These are phyloP conservation scores for Bombus terrestris DNA, from an alignment of 1,140 invertebrate species.

Conservation along the genomic window DNA sequence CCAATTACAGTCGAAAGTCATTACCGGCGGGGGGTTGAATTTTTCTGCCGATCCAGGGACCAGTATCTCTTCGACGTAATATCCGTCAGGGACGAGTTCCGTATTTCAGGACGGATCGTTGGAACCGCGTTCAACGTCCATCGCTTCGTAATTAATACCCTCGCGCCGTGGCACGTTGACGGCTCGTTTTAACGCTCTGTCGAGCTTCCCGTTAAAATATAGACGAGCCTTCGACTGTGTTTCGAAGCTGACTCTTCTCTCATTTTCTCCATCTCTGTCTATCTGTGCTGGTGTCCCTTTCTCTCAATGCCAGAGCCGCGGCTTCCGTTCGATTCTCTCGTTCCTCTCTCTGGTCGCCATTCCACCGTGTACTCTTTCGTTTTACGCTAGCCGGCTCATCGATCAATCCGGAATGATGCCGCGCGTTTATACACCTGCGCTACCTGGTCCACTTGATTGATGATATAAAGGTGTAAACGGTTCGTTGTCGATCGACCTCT, in stretches of 20 bases:
- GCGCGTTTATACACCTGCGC: constrained; percentile 69
- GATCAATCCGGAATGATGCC: constrained; percentile 68
- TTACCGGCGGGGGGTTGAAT: constrained; percentile 32
- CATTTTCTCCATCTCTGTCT: constrained; percentile 21
- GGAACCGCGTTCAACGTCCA: constrained; percentile 51
- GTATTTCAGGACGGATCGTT: constrained; percentile 37
- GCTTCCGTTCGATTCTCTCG: constrained; percentile 15
- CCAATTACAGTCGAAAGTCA: constrained; percentile 48
- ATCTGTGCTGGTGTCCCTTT: neutral
- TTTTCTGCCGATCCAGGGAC: constrained; percentile 23
- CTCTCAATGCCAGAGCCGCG: neutral
- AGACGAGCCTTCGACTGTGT: constrained; percentile 47
- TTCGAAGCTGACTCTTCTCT: constrained; percentile 24
- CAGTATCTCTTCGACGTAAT: constrained; percentile 27
- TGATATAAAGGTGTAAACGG: constrained; percentile 66
- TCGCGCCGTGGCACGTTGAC: constrained; percentile 50
- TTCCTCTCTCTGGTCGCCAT: neutral
- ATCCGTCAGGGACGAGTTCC: constrained; percentile 20
- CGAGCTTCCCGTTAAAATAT: constrained; percentile 65
- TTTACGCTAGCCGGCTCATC: constrained; percentile 57
- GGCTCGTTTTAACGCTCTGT: constrained; percentile 64
- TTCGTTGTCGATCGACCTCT: constrained; percentile 49
- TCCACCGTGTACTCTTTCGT: constrained; percentile 38
- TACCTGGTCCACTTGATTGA: constrained; percentile 69
- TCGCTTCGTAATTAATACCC: constrained; percentile 66